Evolutionary conservation across 2,797 vertebrate species (phyloP).

Genomic region (Streptopelia turtur): DNA sequence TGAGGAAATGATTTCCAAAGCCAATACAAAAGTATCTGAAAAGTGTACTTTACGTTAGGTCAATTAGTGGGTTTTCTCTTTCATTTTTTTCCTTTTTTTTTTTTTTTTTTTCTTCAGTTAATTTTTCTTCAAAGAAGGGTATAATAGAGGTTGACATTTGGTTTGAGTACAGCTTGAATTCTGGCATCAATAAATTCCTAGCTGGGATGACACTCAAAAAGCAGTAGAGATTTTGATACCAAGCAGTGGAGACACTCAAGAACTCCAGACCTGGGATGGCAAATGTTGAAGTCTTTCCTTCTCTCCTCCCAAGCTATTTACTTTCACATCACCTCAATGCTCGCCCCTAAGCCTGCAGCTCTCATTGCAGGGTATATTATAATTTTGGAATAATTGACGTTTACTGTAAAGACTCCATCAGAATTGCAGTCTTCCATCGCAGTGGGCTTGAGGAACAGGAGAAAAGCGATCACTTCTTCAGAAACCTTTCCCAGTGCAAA

Average conservation of each 20-base stretch:
- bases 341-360: neutral
- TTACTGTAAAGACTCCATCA: neutral
- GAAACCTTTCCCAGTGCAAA: neutral
- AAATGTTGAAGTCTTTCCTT: neutral
- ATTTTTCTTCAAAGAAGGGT: neutral
- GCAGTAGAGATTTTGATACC: neutral
- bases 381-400: neutral
- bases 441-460: neutral
- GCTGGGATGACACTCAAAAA: neutral
- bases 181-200: neutral
- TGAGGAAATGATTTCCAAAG: neutral
- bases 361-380: neutral
- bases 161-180: neutral
- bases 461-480: neutral
- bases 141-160: neutral
- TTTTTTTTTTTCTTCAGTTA: neutral
- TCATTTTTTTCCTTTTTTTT: too few relatives aligned
- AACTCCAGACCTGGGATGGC: neutral
- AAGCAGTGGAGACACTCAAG: neutral
- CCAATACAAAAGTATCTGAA: neutral
- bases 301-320: neutral
- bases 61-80: accelerated
- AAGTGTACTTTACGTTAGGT: neutral
- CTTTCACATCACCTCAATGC: neutral
- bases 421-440: neutral